A percentile compares a stretch with the other conserved stretches of the same genome.
Evolutionary conservation across 2,888 invertebrate species (phyloP).

Genomic region (Spisula subtruncata): DNA sequence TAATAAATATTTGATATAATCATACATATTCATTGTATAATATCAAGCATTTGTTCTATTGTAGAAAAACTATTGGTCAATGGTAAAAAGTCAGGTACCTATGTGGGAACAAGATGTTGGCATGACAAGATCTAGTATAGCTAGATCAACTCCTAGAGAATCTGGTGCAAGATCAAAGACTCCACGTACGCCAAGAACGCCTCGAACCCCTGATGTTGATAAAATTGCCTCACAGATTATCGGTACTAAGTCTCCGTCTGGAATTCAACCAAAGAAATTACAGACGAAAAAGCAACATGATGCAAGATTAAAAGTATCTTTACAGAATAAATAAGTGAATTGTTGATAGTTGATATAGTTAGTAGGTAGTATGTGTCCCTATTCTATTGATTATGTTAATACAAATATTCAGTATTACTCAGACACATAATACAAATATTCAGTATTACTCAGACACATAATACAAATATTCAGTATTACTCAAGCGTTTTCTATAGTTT

Average conservation of each 20-base stretch:
- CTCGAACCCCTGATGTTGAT: not conserved
- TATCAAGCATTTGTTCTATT: constrained; percentile 19
- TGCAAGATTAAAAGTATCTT: constrained; percentile 27
- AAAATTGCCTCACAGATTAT: not conserved
- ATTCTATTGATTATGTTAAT: too few species aligned
- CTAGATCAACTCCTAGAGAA: constrained; percentile 36
- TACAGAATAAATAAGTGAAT: not conserved
- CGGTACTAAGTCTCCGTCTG: constrained; percentile 20
- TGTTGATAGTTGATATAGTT: too few species aligned
- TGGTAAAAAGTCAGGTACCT: constrained; percentile 76
- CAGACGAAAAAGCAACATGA: constrained; percentile 37
- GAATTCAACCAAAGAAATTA: constrained; percentile 43
- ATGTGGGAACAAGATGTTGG: constrained; percentile 74
- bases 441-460: not conserved
- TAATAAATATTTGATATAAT: too few species aligned
- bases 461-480: not conserved
- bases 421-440: not conserved
- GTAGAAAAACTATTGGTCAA: constrained; percentile 78
- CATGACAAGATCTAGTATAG: constrained; percentile 35
- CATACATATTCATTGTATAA: not conserved
- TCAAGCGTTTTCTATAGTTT: too few species aligned
- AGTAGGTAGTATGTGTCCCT: too few species aligned
- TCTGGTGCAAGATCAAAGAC: constrained; percentile 31
- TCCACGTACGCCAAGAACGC: not conserved
- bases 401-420: too few species aligned